phyloP scores from a whole-genome alignment of 2,888 invertebrate genomes.

The Agriopis leucophaearia region DNA sequence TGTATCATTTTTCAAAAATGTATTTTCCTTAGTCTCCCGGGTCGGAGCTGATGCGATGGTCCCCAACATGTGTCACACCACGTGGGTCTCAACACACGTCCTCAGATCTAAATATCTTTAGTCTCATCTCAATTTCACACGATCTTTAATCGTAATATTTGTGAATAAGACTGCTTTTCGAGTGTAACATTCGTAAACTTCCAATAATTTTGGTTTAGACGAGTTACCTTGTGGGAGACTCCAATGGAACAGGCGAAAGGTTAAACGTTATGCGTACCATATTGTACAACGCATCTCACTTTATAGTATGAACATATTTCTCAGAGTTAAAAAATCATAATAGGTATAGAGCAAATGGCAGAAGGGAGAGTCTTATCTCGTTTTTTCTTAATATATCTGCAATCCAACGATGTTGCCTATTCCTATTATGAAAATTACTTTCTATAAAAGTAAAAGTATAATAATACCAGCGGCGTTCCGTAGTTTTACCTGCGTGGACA shows the following conservation, averaged over 20 bases:
- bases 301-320: conserved; percentile 41
- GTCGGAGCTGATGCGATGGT: conserved; percentile 73
- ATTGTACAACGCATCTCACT: conserved; percentile 69
- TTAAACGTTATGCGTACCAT: conserved; percentile 79
- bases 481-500: too few relatives aligned
- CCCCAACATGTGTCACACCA: conserved; percentile 79
- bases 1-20: conserved; percentile 56
- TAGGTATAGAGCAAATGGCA: too few relatives aligned
- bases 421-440: too few relatives aligned
- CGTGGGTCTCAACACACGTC: conserved; percentile 75
- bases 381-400: too few relatives aligned
- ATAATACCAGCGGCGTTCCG: too few relatives aligned
- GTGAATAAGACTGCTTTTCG: conserved; percentile 13
- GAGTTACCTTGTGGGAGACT: conserved; percentile 83
- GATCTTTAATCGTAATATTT: conserved; percentile 28
- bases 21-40: conserved; percentile 75
- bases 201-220: conserved; percentile 12
- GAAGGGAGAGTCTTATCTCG: too few relatives aligned
- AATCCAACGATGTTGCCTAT: too few relatives aligned
- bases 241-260: conserved; percentile 76
- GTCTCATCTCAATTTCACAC: neutral
- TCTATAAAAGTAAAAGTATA: too few relatives aligned
- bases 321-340: conserved; percentile 15
- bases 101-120: conserved; percentile 46
- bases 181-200: neutral